Percentiles rank a stretch among this genome's conserved stretches.
Evolutionary conservation across 2,888 invertebrate species (phyloP).

Genomic region (Reticulitermes lucifugus): DNA sequence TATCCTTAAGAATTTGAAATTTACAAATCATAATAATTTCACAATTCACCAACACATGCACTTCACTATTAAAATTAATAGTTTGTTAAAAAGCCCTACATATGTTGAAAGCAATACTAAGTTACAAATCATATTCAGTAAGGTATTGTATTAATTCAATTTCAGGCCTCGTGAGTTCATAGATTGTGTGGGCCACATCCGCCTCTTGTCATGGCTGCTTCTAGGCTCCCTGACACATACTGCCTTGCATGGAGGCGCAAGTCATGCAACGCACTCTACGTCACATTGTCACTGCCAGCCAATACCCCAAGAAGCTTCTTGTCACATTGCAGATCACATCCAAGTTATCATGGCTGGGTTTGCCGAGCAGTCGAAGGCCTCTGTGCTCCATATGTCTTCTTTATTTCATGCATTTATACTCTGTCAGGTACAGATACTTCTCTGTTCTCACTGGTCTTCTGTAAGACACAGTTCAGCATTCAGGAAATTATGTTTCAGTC

Average conservation of each 20-base stretch:
- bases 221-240: conserved; percentile 94
- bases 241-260: conserved; percentile 69
- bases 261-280: conserved; percentile 61
- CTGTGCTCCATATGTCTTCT: conserved; percentile 94
- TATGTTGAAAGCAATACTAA: too few relatives aligned
- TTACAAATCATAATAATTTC: too few relatives aligned
- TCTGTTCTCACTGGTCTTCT: too few relatives aligned
- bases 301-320: conserved; percentile 95
- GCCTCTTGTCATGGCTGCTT: conserved; percentile 94
- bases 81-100: too few relatives aligned
- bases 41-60: too few relatives aligned
- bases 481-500: too few relatives aligned
- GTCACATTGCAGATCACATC: conserved; percentile 97
- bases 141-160: conserved; percentile 35
- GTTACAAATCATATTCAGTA: too few relatives aligned
- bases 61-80: too few relatives aligned
- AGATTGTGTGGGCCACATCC: conserved; percentile 95
- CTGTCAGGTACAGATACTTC: conserved; percentile 77
- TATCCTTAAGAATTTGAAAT: too few relatives aligned
- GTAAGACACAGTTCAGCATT: too few relatives aligned
- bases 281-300: conserved; percentile 73
- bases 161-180: conserved; percentile 89
- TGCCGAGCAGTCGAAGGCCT: conserved; percentile 94
- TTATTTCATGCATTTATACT: conserved; percentile 97
- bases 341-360: conserved; percentile 97